Base-by-base conservation (phyloP, 2,888 invertebrate species). In the Cheilosia variabilis region DNA sequence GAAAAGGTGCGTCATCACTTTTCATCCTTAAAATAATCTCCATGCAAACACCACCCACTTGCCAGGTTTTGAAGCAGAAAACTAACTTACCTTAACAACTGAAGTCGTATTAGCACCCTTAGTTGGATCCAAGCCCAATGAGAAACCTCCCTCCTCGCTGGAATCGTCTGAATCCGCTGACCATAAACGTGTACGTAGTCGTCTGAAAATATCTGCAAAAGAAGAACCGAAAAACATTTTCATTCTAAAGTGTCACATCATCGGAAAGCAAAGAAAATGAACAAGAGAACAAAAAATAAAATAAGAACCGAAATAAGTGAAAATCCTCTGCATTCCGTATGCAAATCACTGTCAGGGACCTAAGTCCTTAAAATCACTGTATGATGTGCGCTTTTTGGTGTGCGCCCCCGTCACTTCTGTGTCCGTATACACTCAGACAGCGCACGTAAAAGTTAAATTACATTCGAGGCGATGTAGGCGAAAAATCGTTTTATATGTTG, bases 51-150 rank as follows among this genome's bases (percentile, higher is more conserved):
- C 57, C 65, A 75, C 57, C 62, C 75, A 37, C 27, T 34, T 37
- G 24, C 22, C 10, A n/a, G 19, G 7, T 7, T 15, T n/a, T 22
- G 7, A 7, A 7, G 43, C 45, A 27, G 6, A 4, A 4, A 55
- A 79, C 87, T 87, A 45, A 79, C 87, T 87, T 76, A 92, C 92
- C 91, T 92, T 92, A 45, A 92, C 91, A 62, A 91, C 92, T 63
- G 92, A 92, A 45, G 92, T 92, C 17, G 91, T 90, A 80, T 92
- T 92, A 19, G 69, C 81, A 81, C 90, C 91, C 77, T 91, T 91
- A 52, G 90, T 87, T 80, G 89, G 72, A 75, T 87, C 88, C 71
- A 90, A 66, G 5, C 88, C 87, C 27, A 87, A 77, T 22, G 87
- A 53, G 57, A 83, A 77, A 6, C 84, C 89, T 24, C 88, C 88